Percentiles rank a stretch among this genome's conserved stretches.
Conservation (phyloP, 2,797 vertebrate genomes). For the Acipenser oxyrinchus region DNA sequence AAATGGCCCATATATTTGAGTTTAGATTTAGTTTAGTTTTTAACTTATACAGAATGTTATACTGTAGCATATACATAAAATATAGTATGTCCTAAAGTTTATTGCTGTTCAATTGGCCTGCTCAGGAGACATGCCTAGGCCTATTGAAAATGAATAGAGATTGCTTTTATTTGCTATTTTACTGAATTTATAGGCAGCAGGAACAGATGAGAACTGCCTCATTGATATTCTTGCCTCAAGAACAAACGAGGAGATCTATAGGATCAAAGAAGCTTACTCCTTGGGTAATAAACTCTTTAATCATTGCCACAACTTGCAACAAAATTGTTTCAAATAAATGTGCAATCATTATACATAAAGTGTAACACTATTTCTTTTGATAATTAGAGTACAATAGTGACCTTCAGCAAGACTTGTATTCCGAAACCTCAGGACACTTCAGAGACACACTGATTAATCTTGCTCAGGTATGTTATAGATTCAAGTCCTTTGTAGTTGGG, state of each 20-base stretch:
- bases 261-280: conserved; percentile 59
- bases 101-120: neutral
- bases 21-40: too few relatives aligned
- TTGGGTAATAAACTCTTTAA: conserved; percentile 46
- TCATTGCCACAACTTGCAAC: neutral
- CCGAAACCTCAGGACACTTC: conserved; percentile 65
- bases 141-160: neutral
- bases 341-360: neutral
- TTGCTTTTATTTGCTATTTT: neutral
- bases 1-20: too few relatives aligned
- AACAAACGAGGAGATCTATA: conserved; percentile 62
- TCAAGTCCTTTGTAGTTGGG: too few relatives aligned
- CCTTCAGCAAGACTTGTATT: conserved; percentile 59
- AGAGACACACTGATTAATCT: conserved; percentile 61
- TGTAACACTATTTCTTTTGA: conserved; percentile 20
- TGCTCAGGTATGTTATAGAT: conserved; percentile 49
- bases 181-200: conserved; percentile 43
- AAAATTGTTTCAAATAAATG: conserved; percentile 11
- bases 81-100: neutral
- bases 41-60: too few relatives aligned
- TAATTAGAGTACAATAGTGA: conserved; percentile 53
- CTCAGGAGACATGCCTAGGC: neutral
- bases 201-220: conserved; percentile 60
- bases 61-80: too few relatives aligned
- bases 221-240: conserved; percentile 66